Percentiles rank a stretch among this genome's conserved stretches.
Evolutionary conservation across 2,113 vertebrate species (phyloP).

Genomic region (Formicarius rufipectus): DNA sequence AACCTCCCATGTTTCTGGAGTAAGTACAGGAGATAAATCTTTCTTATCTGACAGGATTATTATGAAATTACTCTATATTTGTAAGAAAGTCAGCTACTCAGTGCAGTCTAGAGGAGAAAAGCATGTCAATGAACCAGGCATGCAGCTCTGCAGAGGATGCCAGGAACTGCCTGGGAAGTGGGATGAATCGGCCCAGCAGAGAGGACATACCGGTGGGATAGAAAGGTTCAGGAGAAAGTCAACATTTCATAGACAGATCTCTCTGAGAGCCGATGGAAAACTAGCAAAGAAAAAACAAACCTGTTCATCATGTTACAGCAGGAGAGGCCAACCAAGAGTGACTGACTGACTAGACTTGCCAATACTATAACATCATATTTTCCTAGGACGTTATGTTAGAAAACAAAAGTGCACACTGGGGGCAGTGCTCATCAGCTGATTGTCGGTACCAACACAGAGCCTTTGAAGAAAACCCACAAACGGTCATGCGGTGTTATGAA

Average conservation of each 20-base stretch:
- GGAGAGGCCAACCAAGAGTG: background rate
- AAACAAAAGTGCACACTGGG: background rate
- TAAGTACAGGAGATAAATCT: background rate
- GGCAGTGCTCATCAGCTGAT: background rate
- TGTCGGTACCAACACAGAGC: accelerated
- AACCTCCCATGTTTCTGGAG: background rate
- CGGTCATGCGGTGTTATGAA: accelerated
- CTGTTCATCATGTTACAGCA: background rate
- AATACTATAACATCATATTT: background rate
- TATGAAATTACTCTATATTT: background rate
- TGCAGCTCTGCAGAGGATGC: background rate
- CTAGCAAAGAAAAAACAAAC: background rate
- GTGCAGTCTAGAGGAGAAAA: background rate
- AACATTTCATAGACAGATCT: background rate
- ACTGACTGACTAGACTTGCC: background rate
- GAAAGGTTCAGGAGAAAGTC: background rate
- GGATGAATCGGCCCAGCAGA: background rate
- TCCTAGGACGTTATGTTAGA: background rate
- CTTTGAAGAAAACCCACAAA: constrained; percentile 1
- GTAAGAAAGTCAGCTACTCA: background rate
- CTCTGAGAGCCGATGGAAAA: background rate
- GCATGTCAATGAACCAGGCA: background rate
- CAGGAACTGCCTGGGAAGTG: background rate
- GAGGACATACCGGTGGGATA: background rate
- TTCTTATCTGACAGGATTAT: background rate